These are phyloP conservation scores for Macroglossus sobrinus DNA, from an alignment of 2,113 vertebrate species.

Conservation along the genomic window DNA sequence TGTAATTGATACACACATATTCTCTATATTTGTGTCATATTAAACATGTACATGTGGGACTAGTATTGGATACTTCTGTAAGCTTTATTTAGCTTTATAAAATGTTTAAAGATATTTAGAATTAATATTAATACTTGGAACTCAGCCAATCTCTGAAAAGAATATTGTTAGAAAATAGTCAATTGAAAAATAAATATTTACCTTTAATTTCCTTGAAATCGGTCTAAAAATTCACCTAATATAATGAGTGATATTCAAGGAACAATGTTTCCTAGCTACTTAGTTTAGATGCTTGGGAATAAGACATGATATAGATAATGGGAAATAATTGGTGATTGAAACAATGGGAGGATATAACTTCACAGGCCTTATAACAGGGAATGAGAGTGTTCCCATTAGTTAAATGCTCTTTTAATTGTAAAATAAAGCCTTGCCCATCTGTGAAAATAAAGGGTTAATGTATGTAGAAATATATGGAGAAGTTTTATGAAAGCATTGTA, in stretches of 20 bases:
- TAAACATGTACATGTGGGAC: conserved; percentile 35
- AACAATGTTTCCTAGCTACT: not conserved
- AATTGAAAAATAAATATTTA: too few relatives aligned
- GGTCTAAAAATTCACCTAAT: not conserved
- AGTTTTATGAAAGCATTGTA: not conserved
- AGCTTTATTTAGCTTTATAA: conserved; percentile 59
- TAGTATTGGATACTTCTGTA: conserved; percentile 57
- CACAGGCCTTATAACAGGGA: not conserved
- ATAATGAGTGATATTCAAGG: not conserved
- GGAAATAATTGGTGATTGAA: not conserved
- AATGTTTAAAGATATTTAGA: conserved; percentile 65
- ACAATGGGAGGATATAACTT: not conserved
- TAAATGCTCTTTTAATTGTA: not conserved
- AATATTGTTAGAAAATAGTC: not conserved
- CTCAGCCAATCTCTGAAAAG: conserved; percentile 42
- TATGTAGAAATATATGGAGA: not conserved
- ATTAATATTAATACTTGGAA: conserved; percentile 75
- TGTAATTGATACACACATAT: not conserved
- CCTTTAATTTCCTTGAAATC: not conserved
- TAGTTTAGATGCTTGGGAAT: not conserved
- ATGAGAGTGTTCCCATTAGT: not conserved
- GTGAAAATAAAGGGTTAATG: not conserved
- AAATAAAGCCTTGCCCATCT: not conserved
- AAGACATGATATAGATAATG: not conserved
- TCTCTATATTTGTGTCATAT: conserved; percentile 39